Percentiles rank a stretch among this genome's conserved stretches.
These are phyloP conservation scores for Sardina pilchardus DNA, from an alignment of 2,113 vertebrate genomes.

Conservation along the genomic window DNA sequence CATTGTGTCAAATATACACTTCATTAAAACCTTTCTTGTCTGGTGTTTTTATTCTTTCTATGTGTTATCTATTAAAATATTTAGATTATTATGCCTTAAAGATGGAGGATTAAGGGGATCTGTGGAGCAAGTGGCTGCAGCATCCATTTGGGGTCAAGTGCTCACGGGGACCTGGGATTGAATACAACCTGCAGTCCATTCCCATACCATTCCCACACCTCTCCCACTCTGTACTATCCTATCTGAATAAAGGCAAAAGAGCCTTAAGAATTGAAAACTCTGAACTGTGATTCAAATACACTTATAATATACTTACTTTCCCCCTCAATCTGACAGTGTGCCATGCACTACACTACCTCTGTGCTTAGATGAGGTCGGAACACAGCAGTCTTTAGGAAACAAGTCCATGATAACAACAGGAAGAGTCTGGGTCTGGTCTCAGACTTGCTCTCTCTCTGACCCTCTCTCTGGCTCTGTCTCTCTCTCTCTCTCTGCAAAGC, in stretches of 20 bases:
- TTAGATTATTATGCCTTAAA: neutral
- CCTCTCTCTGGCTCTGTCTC: neutral
- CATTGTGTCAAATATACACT: neutral
- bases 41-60: neutral
- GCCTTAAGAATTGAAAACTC: neutral
- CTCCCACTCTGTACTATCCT: too few relatives aligned
- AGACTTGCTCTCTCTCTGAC: neutral
- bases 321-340: neutral
- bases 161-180: too few relatives aligned
- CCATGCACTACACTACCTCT: neutral
- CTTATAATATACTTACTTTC: neutral
- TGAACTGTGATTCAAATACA: neutral
- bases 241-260: too few relatives aligned
- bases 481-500: neutral
- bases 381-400: neutral
- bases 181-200: too few relatives aligned
- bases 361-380: neutral
- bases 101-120: neutral
- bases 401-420: neutral
- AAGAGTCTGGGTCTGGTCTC: neutral
- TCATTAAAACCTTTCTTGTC: neutral
- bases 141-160: too few relatives aligned
- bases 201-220: too few relatives aligned
- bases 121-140: too few relatives aligned
- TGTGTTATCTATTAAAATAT: neutral